These are phyloP conservation scores for Plutella xylostella DNA, from an alignment of 2,888 invertebrate genomes.

Conservation along the genomic window DNA sequence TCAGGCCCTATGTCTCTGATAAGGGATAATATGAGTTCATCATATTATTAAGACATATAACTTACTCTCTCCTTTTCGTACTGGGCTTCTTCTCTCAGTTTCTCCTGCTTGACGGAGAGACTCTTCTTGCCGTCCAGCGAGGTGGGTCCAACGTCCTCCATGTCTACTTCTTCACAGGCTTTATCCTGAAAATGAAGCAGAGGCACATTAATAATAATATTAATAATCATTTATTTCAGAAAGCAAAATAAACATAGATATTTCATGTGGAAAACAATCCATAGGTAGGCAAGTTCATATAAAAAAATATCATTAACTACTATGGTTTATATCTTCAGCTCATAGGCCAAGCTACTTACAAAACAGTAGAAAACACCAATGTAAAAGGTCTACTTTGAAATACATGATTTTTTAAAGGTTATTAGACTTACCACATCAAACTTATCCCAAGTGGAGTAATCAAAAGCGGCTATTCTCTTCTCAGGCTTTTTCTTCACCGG, in stretches of 20 bases:
- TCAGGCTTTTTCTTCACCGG: constrained; percentile 32
- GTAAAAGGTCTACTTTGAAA: background rate
- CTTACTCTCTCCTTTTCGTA: constrained; percentile 78
- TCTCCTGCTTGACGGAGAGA: constrained; percentile 63
- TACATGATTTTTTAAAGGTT: too few species aligned
- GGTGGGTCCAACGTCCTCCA: constrained; percentile 51
- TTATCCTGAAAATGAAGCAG: constrained; percentile 55
- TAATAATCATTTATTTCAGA: too few species aligned
- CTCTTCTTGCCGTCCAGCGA: constrained; percentile 58
- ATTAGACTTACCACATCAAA: constrained; percentile 80
- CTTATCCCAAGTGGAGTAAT: constrained; percentile 82
- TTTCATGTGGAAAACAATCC: too few species aligned
- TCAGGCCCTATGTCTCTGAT: background rate
- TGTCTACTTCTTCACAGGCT: constrained; percentile 74
- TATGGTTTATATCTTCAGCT: too few species aligned
- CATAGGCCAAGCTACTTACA: too few species aligned
- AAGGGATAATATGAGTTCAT: too few species aligned
- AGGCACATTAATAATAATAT: background rate
- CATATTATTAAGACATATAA: background rate
- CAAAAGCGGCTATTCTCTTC: constrained; percentile 69
- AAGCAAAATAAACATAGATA: too few species aligned
- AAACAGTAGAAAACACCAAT: too few species aligned
- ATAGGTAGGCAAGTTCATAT: too few species aligned
- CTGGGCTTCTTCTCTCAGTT: constrained; percentile 71
- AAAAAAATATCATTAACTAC: too few species aligned